Percentiles rank a stretch among this genome's conserved stretches.
Conservation (phyloP, 2,113 vertebrate species). For the Phylloscopus trochiloides region DNA sequence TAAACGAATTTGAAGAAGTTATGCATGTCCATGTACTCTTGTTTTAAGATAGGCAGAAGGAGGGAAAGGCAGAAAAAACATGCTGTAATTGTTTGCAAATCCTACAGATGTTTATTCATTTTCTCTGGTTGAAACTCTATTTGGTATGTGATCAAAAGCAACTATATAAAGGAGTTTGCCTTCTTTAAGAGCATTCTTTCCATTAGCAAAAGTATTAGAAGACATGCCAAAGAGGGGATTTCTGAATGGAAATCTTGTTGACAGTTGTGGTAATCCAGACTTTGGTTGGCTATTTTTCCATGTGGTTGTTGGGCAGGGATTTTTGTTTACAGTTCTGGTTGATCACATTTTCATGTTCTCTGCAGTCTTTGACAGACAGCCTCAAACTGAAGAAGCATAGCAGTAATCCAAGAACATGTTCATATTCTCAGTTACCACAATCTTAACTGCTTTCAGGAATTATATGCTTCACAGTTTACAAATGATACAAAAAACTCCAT, state of each 20-base stretch:
- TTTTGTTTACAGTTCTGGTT: slow-evolving; percentile 32
- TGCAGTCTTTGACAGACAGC: not conserved
- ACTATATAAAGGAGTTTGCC: not conserved
- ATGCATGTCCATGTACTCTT: not conserved
- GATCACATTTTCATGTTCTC: slow-evolving; percentile 27
- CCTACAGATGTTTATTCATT: slow-evolving; percentile 41
- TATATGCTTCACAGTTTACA: not conserved
- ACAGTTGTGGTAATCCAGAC: slow-evolving; percentile 36
- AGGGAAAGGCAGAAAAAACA: not conserved
- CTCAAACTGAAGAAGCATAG: not conserved
- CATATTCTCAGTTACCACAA: not conserved
- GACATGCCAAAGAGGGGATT: slow-evolving; percentile 26
- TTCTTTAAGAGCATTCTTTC: slow-evolving; percentile 49
- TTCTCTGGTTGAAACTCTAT: not conserved
- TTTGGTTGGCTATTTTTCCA: not conserved
- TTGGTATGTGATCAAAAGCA: slow-evolving; percentile 44
- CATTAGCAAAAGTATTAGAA: slow-evolving; percentile 10
- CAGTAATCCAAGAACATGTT: not conserved
- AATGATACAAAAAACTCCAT: not conserved
- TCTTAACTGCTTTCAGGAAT: not conserved
- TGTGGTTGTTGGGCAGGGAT: not conserved
- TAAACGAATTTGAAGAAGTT: not conserved
- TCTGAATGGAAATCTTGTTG: slow-evolving; percentile 62
- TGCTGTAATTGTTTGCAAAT: slow-evolving; percentile 12
- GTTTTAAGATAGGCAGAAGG: not conserved